Evolutionary conservation across 2,113 vertebrate species (phyloP).

Genomic region (Neogobius melanostomus): DNA sequence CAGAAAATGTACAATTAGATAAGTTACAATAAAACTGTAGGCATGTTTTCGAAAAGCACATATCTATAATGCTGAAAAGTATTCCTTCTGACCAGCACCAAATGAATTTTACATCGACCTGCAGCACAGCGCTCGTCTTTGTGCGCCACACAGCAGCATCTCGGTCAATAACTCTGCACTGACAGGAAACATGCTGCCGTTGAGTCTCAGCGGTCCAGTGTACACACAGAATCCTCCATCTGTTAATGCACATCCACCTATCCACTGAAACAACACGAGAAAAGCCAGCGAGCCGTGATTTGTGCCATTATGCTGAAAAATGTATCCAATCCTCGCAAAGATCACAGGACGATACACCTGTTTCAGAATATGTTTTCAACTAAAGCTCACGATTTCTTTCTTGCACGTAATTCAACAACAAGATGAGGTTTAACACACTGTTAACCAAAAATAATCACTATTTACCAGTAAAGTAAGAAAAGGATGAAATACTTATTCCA

Average conservation of each 20-base stretch:
- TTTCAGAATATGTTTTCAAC: background rate
- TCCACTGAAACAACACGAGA: slow-evolving; percentile 4
- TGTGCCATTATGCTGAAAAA: background rate
- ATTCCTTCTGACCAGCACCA: background rate
- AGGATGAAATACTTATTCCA: too few species aligned
- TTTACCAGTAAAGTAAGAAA: too few species aligned
- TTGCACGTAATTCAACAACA: background rate
- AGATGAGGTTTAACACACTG: background rate
- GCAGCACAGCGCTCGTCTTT: background rate
- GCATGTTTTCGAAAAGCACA: too few species aligned
- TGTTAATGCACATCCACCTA: slow-evolving; percentile 11
- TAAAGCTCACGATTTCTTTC: background rate
- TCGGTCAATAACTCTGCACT: slow-evolving; percentile 9
- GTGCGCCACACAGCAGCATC: background rate
- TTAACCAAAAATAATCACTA: background rate
- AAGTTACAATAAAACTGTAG: too few species aligned
- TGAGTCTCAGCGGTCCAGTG: background rate
- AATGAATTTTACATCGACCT: slow-evolving; percentile 1
- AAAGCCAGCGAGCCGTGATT: background rate
- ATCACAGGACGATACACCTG: background rate
- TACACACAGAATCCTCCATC: slow-evolving; percentile 51
- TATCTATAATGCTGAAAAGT: background rate
- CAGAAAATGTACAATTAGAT: background rate
- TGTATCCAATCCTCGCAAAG: background rate
- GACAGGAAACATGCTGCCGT: slow-evolving; percentile 4